phyloP scores from a whole-genome alignment of 2,113 vertebrate species.

The western clawed frog (Xenopus tropicalis) region UCB_Xtro_10.0 CM004447.2:94378001-94378500 shows the following conservation, averaged over 20 bases:
- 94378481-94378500: too few relatives aligned
- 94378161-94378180: conserved; percentile 38
- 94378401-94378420: too few relatives aligned
- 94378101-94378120: conserved; percentile 23
- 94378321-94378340: conserved; percentile 35
- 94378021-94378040: not conserved
- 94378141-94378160: conserved; percentile 32
- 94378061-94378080: not conserved
- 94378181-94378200: conserved; percentile 40
- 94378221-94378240: conserved; percentile 34
- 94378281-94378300: conserved; percentile 37
- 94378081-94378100: conserved; percentile 3
- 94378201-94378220: conserved; percentile 43
- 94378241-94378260: conserved; percentile 32
- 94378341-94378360: conserved; percentile 8
- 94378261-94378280: conserved; percentile 37
- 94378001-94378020: too few relatives aligned
- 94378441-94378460: too few relatives aligned
- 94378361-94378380: conserved; percentile 10
- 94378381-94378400: not conserved
- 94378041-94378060: not conserved
- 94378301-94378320: conserved; percentile 32
- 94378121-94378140: conserved; percentile 23
- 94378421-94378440: too few relatives aligned
- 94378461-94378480: too few relatives aligned